A percentile compares a stretch with the other conserved stretches of the same genome.
phyloP scores from a whole-genome alignment of 2,888 invertebrate genomes.

The Latrodectus hesperus region DNA sequence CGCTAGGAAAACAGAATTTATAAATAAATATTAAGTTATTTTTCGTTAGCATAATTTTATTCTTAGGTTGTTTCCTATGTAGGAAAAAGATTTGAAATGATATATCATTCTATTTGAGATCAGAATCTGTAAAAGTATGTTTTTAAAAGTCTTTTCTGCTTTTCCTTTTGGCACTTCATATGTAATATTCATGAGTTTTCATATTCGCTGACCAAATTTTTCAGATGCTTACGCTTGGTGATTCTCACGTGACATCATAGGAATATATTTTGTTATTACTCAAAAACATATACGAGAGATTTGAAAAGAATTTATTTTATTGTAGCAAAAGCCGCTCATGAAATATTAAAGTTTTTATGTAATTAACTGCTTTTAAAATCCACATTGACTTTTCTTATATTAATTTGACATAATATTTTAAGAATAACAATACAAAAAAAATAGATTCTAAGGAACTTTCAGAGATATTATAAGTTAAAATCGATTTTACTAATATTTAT shows the following conservation, averaged over 20 bases:
- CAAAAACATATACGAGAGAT: no score
- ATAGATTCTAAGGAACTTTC: no score
- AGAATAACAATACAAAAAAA: no score
- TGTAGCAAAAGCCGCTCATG: no score
- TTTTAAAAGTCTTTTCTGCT: background rate
- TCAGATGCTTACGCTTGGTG: background rate
- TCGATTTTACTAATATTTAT: no score
- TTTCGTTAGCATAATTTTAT: background rate
- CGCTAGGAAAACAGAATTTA: background rate
- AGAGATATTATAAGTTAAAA: no score
- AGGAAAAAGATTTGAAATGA: background rate
- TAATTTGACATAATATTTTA: no score
- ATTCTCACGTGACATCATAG: background rate
- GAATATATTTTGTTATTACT: no score
- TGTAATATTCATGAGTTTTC: background rate
- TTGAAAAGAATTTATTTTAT: no score
- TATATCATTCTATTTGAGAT: background rate
- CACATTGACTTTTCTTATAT: no score
- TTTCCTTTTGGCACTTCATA: background rate
- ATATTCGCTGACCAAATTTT: background rate
- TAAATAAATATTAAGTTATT: background rate
- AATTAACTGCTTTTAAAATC: no score
- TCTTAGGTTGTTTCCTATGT: background rate
- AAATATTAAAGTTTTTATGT: no score
- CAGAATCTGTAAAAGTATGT: background rate